phyloP scores from a whole-genome alignment of 2,888 invertebrate species.

The Drosophila nigricruria region DNA sequence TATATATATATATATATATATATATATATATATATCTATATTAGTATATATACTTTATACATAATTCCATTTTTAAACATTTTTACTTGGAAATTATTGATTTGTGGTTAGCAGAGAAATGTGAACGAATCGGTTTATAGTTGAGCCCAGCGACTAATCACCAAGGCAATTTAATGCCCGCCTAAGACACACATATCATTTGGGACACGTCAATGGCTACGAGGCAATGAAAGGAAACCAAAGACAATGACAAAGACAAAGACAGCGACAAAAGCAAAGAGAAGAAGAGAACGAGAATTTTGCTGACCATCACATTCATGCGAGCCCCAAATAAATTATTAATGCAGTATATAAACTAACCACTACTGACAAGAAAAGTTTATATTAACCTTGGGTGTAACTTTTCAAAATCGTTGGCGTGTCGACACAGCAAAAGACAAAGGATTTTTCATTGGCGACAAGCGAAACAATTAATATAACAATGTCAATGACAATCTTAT shows the following conservation, averaged over 20 bases:
- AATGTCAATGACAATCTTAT: conserved; percentile 13
- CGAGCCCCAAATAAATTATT: conserved; percentile 31
- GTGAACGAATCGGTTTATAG: background rate
- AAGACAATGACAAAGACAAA: background rate
- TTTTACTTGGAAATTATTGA: conserved; percentile 1
- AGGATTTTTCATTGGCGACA: conserved; percentile 18
- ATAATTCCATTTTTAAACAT: background rate
- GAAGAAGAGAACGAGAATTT: background rate
- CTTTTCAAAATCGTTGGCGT: conserved; percentile 30
- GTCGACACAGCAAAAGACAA: background rate
- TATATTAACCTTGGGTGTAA: conserved; percentile 26
- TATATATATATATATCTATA: too few relatives aligned
- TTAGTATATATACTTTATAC: too few relatives aligned
- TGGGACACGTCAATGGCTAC: conserved; percentile 47
- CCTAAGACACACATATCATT: conserved; percentile 35
- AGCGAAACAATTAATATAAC: conserved; percentile 42
- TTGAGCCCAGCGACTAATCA: background rate
- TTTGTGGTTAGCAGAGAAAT: background rate
- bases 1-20: too few relatives aligned
- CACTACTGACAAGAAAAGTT: conserved; percentile 16
- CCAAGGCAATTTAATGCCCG: conserved; percentile 28
- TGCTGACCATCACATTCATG: conserved; percentile 16
- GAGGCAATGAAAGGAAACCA: background rate
- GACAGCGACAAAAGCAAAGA: background rate
- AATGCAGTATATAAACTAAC: conserved; percentile 35